Base-by-base conservation (phyloP, 64 coral and sea anemone species). In the Montipora capricornis region DNA sequence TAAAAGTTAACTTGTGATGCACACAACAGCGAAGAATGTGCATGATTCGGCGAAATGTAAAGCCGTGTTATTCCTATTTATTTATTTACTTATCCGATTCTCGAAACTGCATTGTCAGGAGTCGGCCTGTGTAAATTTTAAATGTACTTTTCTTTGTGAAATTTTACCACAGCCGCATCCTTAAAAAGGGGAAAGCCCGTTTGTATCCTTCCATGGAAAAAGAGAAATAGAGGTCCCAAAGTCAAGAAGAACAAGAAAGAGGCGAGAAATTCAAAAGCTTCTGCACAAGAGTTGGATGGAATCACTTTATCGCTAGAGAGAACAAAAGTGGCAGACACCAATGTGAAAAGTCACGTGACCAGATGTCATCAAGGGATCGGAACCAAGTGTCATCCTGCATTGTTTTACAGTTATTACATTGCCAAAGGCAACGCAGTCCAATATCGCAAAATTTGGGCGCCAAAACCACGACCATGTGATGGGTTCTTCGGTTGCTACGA, bases 201-300 rank as follows among this genome's bases (percentile, higher is more conserved):
- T 17, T 85, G 82, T 45, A 85, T 85, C 9, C 44, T 85, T 9
- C 82, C 82, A n/a, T 85, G 82, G 82, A 86, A 86, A 45, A 86
- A 86, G n/a, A 66, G 82, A 8, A 68, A 86, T n/a, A 70, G 15
- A 71, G 5, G 44, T 13, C 4, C 62, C 13, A 86, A 86, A 49
- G 16, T 24, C 6, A 86, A 86, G 66, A 86, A 86, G 6, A 6
- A 6, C 11, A 57, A 57, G 49, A 86, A 86, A 22, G 44, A 22
- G 5, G 13, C 4, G 9, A 2, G 44, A 7, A 86, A 16, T 64
- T 64, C 61, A 64, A 64, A 86, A 51, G 6, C 8, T 16, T 13
- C 46, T 1, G 66, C 70, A 73, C 1, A 11, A 5, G 82, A 86
- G 8, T 66, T 73, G 15, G 82, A 86, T 46, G 67, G 82, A 7